A percentile compares a stretch with the other conserved stretches of the same genome.
Evolutionary conservation across 2,113 vertebrate species (phyloP).

Genomic region (Syngnathus floridae): DNA sequence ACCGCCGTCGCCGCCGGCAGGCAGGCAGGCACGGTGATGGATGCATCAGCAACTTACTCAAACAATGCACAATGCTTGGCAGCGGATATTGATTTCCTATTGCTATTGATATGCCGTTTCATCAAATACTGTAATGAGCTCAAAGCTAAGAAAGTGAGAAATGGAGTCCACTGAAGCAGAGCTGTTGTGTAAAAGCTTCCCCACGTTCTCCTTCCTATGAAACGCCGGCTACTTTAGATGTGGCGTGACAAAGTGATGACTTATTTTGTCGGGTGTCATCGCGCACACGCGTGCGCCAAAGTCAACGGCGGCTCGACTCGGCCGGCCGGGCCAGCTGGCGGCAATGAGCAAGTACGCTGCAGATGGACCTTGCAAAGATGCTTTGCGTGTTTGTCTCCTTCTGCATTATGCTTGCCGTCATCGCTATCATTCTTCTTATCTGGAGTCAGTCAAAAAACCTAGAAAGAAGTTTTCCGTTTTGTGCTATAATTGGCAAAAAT

Average conservation of each 20-base stretch:
- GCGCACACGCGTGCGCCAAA: constrained; percentile 35
- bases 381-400: not conserved
- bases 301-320: constrained; percentile 34
- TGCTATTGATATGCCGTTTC: not conserved
- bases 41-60: not conserved
- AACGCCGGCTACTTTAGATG: too few relatives aligned
- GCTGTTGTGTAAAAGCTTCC: not conserved
- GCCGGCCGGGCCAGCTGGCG: constrained; percentile 37
- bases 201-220: not conserved
- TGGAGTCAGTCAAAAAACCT: too few relatives aligned
- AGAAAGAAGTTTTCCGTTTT: too few relatives aligned
- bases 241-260: not conserved
- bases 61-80: not conserved
- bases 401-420: too few relatives aligned
- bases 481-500: too few relatives aligned
- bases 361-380: constrained; percentile 34
- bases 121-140: not conserved
- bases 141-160: not conserved
- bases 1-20: constrained; percentile 3
- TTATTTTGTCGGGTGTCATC: constrained; percentile 22
- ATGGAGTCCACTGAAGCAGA: not conserved
- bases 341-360: constrained; percentile 33
- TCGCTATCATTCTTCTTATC: too few relatives aligned
- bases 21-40: not conserved
- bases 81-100: not conserved